Evolutionary conservation across 2,888 invertebrate genomes (phyloP), one percentile per base, ranked within the genome.

Genomic region (Heliconius ethilla): DNA sequence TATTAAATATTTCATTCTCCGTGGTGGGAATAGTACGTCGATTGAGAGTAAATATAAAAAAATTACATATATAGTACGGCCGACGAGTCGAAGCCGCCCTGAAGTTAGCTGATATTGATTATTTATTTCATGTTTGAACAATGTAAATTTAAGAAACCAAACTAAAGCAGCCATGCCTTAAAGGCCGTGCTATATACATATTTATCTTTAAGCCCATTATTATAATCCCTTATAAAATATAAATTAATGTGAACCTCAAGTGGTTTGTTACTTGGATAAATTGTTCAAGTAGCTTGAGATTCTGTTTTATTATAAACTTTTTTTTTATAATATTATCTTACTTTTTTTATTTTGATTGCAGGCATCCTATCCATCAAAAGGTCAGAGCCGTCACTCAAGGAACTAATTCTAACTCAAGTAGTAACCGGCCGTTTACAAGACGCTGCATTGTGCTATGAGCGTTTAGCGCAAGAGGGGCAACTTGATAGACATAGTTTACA

Each of bases 361-460:
- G 95, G 97, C 13, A 96, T 97, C 13, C 95, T 96, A 75, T 97
- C 97, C 22, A 95, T 97, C 82, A 96, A 98, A 85, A 95, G 96
- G 77, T 95, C 95, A 0, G 96, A 97, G 84, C 97, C 98, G 2
- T 97, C 97, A 0, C 90, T 98, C 5, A 96, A 97, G 78, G 98
- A 99, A 87, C 95, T 97, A 85, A 97, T 99, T 79, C 91, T 98
- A 29, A 96, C 97, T 15, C 97, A 98, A 89, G 97, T 98, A 85
- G 96, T 98, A 63, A 97, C 97, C 5, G 98, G 98, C 62, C 96
- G 97, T 80, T 90, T 97, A 70, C 96, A 97, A 88, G 98, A 98
- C 87, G 98, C 98, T 1, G 97, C 98, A 1, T 96, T 97, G 3
- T 98, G 98, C 86, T 98, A 98, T 88, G 98, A 99, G 89, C 95